Percentiles rank a stretch among this genome's conserved stretches.
Conservation (phyloP, 2,113 vertebrate species). For the human (Homo sapiens) region DNA sequence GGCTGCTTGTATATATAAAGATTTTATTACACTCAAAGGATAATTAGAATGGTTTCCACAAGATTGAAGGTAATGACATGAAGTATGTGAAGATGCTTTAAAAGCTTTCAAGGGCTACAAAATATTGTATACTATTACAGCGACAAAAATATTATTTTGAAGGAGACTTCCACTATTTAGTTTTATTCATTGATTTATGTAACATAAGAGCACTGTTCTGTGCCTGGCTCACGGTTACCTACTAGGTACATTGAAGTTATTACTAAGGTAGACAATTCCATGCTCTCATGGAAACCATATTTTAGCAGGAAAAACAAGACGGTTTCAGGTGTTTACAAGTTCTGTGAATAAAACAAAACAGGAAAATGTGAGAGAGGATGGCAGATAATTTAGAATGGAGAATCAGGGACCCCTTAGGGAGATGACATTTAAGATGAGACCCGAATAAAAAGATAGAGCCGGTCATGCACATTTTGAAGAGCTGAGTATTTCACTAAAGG, state of each 20-base stretch:
- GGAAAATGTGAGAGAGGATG: not conserved
- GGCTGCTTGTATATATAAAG: not conserved
- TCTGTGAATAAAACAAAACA: not conserved
- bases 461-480: not conserved
- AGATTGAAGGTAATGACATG: not conserved
- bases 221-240: not conserved
- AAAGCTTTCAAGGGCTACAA: not conserved
- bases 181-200: not conserved
- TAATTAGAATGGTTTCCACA: not conserved
- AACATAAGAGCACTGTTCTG: not conserved
- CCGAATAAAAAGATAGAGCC: not conserved
- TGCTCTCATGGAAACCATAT: not conserved
- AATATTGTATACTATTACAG: not conserved
- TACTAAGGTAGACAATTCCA: not conserved
- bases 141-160: not conserved
- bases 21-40: not conserved
- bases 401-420: not conserved
- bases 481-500: not conserved
- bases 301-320: not conserved
- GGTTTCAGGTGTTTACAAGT: not conserved
- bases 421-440: not conserved
- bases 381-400: not conserved
- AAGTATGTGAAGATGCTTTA: not conserved
- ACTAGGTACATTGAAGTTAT: not conserved
- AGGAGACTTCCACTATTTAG: not conserved